These are phyloP conservation scores for Leptinotarsa lineolata DNA, from an alignment of 1,140 invertebrate genomes.

Conservation along the genomic window DNA sequence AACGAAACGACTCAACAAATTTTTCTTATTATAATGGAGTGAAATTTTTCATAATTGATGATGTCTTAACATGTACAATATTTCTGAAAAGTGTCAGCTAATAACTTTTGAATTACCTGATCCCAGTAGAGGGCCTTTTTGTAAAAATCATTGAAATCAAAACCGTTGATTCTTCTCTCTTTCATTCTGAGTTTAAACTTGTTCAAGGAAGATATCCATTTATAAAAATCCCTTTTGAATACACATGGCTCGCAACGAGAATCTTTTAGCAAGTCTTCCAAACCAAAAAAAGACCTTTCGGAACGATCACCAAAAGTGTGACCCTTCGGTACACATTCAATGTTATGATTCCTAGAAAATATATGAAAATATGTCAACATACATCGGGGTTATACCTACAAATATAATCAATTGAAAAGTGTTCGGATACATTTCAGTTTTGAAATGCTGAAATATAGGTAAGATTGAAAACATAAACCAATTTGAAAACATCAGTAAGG, in stretches of 20 bases:
- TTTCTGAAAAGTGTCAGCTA: too few species aligned
- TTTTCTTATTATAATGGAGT: too few species aligned
- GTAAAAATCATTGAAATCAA: conserved; percentile 55
- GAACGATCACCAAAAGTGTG: conserved; percentile 57
- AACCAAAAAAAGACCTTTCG: conserved; percentile 54
- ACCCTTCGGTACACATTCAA: conserved; percentile 55
- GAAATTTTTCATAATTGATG: too few species aligned
- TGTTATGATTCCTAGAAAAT: conserved; percentile 56
- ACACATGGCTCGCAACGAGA: conserved; percentile 48
- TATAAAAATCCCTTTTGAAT: conserved; percentile 43
- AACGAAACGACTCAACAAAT: too few species aligned
- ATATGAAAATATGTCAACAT: neutral
- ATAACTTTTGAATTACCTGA: conserved; percentile 35
- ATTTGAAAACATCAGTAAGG: too few species aligned
- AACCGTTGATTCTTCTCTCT: conserved; percentile 50
- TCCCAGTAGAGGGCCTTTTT: conserved; percentile 57
- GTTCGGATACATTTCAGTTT: too few species aligned
- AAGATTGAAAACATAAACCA: too few species aligned
- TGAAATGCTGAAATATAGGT: too few species aligned
- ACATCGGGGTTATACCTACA: neutral
- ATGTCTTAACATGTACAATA: too few species aligned
- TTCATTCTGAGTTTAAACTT: conserved; percentile 55
- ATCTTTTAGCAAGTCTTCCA: conserved; percentile 56
- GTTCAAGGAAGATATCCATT: conserved; percentile 57
- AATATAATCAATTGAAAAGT: too few species aligned